These are phyloP conservation scores for Glossophaga mutica DNA, from an alignment of 2,797 vertebrate species.

Conservation along the genomic window DNA sequence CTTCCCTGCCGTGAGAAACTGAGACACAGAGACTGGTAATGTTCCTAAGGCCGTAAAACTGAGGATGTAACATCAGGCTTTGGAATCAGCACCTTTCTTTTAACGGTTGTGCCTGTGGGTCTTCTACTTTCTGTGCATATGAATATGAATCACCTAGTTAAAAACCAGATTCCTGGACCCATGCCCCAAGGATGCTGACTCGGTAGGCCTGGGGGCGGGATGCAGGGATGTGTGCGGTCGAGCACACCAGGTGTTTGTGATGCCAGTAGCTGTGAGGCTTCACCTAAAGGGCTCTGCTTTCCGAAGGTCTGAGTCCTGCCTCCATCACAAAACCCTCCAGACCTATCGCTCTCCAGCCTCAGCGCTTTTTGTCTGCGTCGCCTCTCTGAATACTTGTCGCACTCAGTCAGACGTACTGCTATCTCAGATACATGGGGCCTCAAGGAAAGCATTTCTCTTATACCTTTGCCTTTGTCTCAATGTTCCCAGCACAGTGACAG, in stretches of 20 bases:
- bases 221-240: neutral
- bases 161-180: neutral
- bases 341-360: neutral
- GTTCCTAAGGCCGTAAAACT: neutral
- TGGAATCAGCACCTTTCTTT: neutral
- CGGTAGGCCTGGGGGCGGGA: neutral
- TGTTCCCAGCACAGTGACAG: neutral
- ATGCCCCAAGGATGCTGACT: neutral
- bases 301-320: neutral
- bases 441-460: neutral
- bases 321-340: neutral
- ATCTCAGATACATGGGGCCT: neutral
- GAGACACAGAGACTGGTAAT: neutral
- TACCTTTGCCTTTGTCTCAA: neutral
- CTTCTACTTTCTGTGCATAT: neutral
- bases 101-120: neutral
- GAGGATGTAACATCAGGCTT: fast-evolving
- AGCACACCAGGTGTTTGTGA: too few relatives aligned
- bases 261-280: neutral
- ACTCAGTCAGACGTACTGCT: neutral
- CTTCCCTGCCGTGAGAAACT: neutral
- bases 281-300: neutral
- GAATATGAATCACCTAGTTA: neutral
- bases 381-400: neutral
- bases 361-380: neutral